Evolutionary conservation across 2,113 vertebrate species (phyloP).

Genomic region (Numenius arquata): DNA sequence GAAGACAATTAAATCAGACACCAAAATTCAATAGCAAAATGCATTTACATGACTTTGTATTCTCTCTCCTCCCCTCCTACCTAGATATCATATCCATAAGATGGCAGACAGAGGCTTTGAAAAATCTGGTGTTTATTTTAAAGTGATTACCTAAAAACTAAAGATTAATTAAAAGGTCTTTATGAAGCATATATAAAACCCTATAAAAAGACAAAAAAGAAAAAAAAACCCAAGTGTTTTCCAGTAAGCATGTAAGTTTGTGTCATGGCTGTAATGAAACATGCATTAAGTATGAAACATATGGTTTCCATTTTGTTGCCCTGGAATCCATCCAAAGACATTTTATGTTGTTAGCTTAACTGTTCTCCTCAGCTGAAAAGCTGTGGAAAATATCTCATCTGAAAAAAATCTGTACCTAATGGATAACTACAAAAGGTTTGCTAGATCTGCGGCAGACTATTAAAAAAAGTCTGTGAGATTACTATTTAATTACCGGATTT

Average conservation of each 20-base stretch:
- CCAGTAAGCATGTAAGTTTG: conserved; percentile 5
- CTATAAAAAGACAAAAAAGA: neutral
- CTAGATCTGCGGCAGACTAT: neutral
- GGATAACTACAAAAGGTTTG: conserved; percentile 2
- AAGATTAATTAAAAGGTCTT: neutral
- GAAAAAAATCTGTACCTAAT: conserved; percentile 57
- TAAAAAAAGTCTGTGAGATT: neutral
- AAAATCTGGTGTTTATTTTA: neutral
- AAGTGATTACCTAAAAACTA: neutral
- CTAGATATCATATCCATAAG: neutral
- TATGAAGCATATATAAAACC: neutral
- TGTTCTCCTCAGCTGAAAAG: conserved; percentile 48
- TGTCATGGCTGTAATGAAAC: conserved; percentile 42
- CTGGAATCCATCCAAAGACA: conserved; percentile 54
- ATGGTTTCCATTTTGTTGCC: conserved; percentile 62
- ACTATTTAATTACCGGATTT: neutral
- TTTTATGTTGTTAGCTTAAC: conserved; percentile 61
- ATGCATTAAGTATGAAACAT: conserved; percentile 56
- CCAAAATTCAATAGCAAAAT: conserved; percentile 10
- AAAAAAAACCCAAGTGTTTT: neutral
- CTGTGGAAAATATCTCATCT: conserved; percentile 54
- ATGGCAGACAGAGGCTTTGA: neutral
- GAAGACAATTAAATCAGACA: neutral
- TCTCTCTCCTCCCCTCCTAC: neutral
- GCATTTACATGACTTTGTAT: neutral